A percentile compares a stretch with the other conserved stretches of the same genome.
phyloP scores from a whole-genome alignment of 2,113 vertebrate genomes.

The Psephotus haematonotus region DNA sequence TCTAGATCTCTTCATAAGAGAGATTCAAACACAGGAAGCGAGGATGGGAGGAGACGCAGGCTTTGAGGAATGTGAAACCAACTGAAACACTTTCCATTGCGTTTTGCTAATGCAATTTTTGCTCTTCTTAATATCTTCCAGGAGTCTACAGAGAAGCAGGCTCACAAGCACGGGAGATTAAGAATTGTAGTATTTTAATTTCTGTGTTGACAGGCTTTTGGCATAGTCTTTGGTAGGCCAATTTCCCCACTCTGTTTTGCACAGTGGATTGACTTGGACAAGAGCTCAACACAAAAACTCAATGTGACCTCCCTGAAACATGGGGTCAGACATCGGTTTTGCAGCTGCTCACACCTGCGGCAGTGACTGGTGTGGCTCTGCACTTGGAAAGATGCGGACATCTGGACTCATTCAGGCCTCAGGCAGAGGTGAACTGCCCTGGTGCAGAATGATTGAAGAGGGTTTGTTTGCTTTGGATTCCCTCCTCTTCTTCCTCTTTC shows the following conservation, averaged over 20 bases:
- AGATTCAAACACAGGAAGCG: neutral
- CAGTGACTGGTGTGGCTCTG: neutral
- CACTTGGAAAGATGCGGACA: neutral
- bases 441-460: neutral
- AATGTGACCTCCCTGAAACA: neutral
- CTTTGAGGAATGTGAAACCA: neutral
- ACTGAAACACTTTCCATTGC: neutral
- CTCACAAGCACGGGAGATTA: neutral
- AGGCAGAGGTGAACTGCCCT: neutral
- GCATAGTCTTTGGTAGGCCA: neutral
- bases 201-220: slow-evolving; percentile 38
- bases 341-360: neutral
- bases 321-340: neutral
- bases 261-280: neutral
- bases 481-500: neutral
- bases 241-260: neutral
- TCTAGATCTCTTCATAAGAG: neutral
- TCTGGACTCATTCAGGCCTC: neutral
- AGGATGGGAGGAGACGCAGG: neutral
- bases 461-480: neutral
- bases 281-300: neutral
- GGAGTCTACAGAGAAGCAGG: neutral
- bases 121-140: neutral
- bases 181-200: neutral
- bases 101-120: neutral